Evolutionary conservation across 1,140 invertebrate genomes (phyloP).

Genomic region (Charaxes varanes): DNA sequence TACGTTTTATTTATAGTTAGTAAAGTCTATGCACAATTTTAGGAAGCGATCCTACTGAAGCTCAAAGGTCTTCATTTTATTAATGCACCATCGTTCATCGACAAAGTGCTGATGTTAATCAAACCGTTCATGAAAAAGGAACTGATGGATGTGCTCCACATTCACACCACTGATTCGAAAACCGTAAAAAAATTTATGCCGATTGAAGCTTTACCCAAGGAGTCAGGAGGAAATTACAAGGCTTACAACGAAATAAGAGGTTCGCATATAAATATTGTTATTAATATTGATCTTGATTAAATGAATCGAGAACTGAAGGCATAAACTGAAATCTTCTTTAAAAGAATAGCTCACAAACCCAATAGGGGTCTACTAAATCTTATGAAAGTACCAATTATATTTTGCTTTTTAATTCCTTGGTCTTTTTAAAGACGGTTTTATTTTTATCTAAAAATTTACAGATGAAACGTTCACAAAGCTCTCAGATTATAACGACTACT

Average conservation of each 20-base stretch:
- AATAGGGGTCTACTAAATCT: too few relatives aligned
- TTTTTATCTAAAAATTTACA: slow-evolving; percentile 29
- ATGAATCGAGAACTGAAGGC: too few relatives aligned
- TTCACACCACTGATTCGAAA: slow-evolving; percentile 58
- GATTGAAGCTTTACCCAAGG: slow-evolving; percentile 35
- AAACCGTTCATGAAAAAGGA: slow-evolving; percentile 84
- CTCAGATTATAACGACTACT: slow-evolving; percentile 71
- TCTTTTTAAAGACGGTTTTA: too few relatives aligned
- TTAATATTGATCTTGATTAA: neutral
- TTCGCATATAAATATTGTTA: slow-evolving; percentile 9
- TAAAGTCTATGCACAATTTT: neutral
- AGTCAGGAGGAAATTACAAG: slow-evolving; percentile 35
- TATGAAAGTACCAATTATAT: too few relatives aligned
- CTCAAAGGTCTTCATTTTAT: slow-evolving; percentile 80
- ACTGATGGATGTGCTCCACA: slow-evolving; percentile 74
- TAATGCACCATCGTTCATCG: slow-evolving; percentile 79
- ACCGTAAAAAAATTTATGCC: slow-evolving; percentile 53
- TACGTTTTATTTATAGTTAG: neutral
- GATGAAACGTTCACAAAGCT: slow-evolving; percentile 35
- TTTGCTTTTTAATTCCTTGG: too few relatives aligned
- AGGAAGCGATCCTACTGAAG: slow-evolving; percentile 33
- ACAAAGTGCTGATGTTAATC: slow-evolving; percentile 78
- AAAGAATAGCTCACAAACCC: too few relatives aligned
- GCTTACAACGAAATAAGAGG: slow-evolving; percentile 23
- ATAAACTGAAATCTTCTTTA: too few relatives aligned